These are phyloP conservation scores for Petaurus breviceps DNA, from an alignment of 2,113 vertebrate genomes.

Conservation along the genomic window DNA sequence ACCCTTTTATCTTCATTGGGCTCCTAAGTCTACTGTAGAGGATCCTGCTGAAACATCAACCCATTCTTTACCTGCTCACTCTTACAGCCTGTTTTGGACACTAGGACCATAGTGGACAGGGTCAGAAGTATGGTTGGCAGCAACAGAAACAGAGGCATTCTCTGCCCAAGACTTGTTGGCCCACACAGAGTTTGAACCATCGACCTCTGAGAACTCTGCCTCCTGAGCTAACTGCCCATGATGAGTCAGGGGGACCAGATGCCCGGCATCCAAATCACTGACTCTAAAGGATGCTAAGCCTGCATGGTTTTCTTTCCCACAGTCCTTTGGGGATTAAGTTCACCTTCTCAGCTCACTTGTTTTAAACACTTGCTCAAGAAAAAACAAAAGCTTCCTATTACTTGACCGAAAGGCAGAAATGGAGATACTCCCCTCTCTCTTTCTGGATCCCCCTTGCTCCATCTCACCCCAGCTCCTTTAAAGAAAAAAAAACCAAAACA, in stretches of 20 bases:
- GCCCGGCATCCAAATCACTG: slow-evolving; percentile 58
- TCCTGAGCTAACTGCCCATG: background rate
- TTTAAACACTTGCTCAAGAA: slow-evolving; percentile 79
- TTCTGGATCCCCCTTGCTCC: slow-evolving; percentile 42
- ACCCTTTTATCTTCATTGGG: fast-evolving
- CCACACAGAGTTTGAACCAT: slow-evolving; percentile 57
- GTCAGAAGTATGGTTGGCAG: background rate
- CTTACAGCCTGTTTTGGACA: background rate
- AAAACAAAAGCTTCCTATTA: slow-evolving; percentile 73
- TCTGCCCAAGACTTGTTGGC: slow-evolving; percentile 3
- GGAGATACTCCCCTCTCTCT: slow-evolving; percentile 62
- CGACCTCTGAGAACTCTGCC: slow-evolving; percentile 37
- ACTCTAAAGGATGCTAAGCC: slow-evolving; percentile 65
- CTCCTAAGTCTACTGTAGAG: background rate
- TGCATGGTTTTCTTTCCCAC: slow-evolving; percentile 56
- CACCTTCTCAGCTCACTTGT: slow-evolving; percentile 75
- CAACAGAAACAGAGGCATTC: background rate
- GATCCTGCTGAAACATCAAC: background rate
- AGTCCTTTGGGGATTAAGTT: slow-evolving; percentile 69
- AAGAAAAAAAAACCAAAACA: slow-evolving; percentile 70
- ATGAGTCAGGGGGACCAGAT: slow-evolving; percentile 51
- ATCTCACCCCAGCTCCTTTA: slow-evolving; percentile 73
- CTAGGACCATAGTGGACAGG: background rate
- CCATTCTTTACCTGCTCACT: background rate
- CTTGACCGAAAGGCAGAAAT: slow-evolving; percentile 72